Evolutionary conservation across 2,888 invertebrate genomes (phyloP), one percentile per base, ranked within the genome.

Genomic region (Sturmia bella): DNA sequence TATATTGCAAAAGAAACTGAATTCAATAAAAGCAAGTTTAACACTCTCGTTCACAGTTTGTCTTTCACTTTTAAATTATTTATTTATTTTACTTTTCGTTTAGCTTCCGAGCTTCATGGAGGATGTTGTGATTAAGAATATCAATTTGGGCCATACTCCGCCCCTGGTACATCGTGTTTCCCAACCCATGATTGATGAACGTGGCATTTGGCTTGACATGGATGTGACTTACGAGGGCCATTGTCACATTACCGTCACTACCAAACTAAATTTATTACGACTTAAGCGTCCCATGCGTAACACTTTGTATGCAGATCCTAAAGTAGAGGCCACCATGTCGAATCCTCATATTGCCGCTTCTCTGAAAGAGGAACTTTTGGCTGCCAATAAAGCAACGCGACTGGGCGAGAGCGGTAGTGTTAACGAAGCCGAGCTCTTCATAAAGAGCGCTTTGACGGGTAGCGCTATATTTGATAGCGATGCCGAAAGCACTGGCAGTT

Each of bases 121-220:
- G 87, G 95, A 95, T 85, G 92, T 97, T 54, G 91, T 93, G 19
- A 93, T 97, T 63, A 93, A 94, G 3, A 94, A 96, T 85, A 91
- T 96, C 73, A 93, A 94, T 75, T 91, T 96, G 85, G 96, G 96
- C 7, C 90, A 91, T 69, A 92, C 93, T 0, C 92, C 95, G 7
- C 94, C 95, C 3, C 87, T 93, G 15, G 92, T 95, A 77, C 93
- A 93, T 83, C 92, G 92, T 72, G 92, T 93, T 17, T 92, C 93
- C 6, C 92, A 93, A 81, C 96, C 97, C 0, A 91, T 92, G 54
- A 87, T 96, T 45, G 95, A 97, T 88, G 94, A 95, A 79, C 93
- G 95, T 86, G 97, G 97, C 2, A 91, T 96, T 15, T 98, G 97
- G 97, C 91, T 96, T 1, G 96, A 97, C 89, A 91, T 97, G 50